Conservation (phyloP, 2,797 vertebrate species). For the Crotalus adamanteus region DNA sequence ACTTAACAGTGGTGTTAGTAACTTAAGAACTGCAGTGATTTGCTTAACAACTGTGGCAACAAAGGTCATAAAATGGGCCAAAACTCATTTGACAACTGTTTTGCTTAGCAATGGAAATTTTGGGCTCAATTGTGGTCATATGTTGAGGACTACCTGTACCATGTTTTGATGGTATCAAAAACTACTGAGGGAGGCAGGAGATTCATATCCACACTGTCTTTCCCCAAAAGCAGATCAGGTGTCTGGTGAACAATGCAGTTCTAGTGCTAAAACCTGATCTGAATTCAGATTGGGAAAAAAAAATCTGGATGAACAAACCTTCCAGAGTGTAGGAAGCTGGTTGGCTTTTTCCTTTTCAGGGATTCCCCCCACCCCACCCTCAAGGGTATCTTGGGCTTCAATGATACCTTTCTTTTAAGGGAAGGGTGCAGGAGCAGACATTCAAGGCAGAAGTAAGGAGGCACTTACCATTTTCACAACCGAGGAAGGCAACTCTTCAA, state of each 20-base stretch:
- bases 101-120: neutral
- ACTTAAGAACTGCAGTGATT: neutral
- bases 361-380: neutral
- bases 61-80: neutral
- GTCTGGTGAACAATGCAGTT: neutral
- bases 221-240: neutral
- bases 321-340: neutral
- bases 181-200: neutral
- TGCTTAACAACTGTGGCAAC: neutral
- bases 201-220: neutral
- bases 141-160: neutral
- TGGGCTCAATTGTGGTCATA: neutral
- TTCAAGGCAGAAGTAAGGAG: neutral
- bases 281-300: neutral
- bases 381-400: neutral
- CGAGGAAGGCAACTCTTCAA: neutral
- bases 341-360: neutral
- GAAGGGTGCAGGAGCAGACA: neutral
- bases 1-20: neutral
- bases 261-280: neutral
- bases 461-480: neutral
- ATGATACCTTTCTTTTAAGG: neutral
- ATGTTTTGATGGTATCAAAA: neutral
- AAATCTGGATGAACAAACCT: neutral
- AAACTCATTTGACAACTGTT: neutral